Conservation (phyloP, 2,113 vertebrate genomes). For the Gallinago paraguaiae region DNA sequence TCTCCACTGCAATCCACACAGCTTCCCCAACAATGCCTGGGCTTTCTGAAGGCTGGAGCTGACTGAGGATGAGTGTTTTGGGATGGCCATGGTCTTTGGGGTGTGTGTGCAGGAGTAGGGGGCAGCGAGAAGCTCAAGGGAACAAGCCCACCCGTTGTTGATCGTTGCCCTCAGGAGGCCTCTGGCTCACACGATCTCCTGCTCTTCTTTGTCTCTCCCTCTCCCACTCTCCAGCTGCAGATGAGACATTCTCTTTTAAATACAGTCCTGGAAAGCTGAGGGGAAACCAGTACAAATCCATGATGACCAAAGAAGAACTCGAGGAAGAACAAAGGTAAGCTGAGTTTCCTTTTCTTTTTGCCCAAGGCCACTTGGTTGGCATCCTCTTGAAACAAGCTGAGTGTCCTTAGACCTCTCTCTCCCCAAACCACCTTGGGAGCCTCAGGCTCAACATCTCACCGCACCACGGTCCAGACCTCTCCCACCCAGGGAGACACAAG, state of each 20-base stretch:
- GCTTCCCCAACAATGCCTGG: neutral
- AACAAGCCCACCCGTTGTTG: neutral
- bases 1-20: neutral
- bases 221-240: slow-evolving; percentile 59
- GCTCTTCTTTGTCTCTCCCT: neutral
- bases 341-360: neutral
- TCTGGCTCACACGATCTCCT: neutral
- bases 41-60: neutral
- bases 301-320: slow-evolving; percentile 90
- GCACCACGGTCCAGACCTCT: neutral
- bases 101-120: neutral
- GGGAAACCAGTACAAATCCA: slow-evolving; percentile 84
- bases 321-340: slow-evolving; percentile 93
- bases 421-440: neutral
- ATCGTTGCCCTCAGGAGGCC: accelerated
- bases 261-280: slow-evolving; percentile 84
- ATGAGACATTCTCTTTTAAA: slow-evolving; percentile 74
- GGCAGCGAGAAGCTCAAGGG: neutral
- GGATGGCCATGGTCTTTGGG: neutral
- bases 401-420: neutral
- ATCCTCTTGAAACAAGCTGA: neutral
- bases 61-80: neutral
- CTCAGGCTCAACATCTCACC: accelerated
- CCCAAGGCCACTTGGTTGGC: neutral
- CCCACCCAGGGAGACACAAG: neutral